Percentiles rank a stretch among this genome's conserved stretches.
Evolutionary conservation across 2,888 invertebrate genomes (phyloP).

Genomic region (Acronicta aceris): DNA sequence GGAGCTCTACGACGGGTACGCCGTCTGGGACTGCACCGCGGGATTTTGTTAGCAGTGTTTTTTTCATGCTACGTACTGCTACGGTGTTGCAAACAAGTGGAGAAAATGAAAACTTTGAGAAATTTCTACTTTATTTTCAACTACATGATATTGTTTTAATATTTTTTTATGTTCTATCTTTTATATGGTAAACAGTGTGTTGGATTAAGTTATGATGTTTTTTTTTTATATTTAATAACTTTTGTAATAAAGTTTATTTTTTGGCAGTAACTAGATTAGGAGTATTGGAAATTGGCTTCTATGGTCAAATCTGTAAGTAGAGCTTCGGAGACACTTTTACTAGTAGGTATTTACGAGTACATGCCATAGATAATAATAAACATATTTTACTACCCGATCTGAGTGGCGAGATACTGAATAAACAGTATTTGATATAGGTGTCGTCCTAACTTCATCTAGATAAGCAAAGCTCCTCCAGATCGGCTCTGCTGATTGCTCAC

Average conservation of each 20-base stretch:
- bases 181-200: constrained; percentile 5
- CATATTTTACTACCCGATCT: not conserved
- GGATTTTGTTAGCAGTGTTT: constrained; percentile 45
- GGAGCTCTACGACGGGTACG: constrained; percentile 59
- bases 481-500: constrained; percentile 25
- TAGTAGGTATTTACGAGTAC: no score
- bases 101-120: constrained; percentile 46
- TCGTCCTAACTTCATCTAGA: constrained; percentile 22
- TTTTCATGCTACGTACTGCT: constrained; percentile 32
- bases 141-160: constrained; percentile 34
- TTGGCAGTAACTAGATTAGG: no score
- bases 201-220: no score
- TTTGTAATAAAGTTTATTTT: no score
- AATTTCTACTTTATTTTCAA: constrained; percentile 32
- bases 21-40: constrained; percentile 44
- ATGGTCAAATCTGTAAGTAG: no score
- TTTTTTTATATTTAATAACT: no score
- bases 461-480: constrained; percentile 26
- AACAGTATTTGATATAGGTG: constrained; percentile 10
- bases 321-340: no score
- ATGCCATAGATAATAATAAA: no score
- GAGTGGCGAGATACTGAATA: constrained; percentile 23
- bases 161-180: constrained; percentile 29
- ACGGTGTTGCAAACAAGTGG: constrained; percentile 53
- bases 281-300: no score